Evolutionary conservation across 2,888 invertebrate genomes (phyloP), one percentile per base, ranked within the genome.

Genomic region (Unio delphinus): DNA sequence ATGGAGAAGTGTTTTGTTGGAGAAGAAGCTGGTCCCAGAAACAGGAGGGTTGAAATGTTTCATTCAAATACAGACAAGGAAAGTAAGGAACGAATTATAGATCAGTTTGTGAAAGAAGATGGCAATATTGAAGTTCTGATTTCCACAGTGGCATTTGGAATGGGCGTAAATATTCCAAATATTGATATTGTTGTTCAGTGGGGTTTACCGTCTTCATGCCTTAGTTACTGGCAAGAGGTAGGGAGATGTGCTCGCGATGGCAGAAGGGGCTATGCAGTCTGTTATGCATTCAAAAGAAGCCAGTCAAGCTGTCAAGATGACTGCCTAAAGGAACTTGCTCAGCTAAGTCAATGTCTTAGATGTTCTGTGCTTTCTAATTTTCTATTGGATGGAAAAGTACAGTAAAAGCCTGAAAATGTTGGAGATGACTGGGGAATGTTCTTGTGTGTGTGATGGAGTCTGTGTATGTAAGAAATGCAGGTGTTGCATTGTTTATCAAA

Each of bases 131-230:
- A 65, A 30, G 26, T 74, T 17, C 18, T 76, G 6, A 62, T 76
- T 45, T 66, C 66, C 17, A 79, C 78, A 17, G 61, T 76, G 0
- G 76, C 76, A 6, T 71, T 76, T 68, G 78, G 74, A 4, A 73
- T 79, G 74, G 74, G 78, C 1, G 70, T 79, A 3, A 61, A 79
- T 45, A 72, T 76, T 17, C 55, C 63, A 18, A 67, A 79, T 61
- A 60, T 79, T 45, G 71, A 71, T 26, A 3, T 68, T 17, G 70
- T 79, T 23, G 54, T 76, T 4, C 73, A 75, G 55, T 74, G 74
- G 74, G 76, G 76, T 7, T 23, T 62, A 0, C 72, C 73, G 0
- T 26, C n/a, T 55, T 59, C 66, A 55, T 20, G 62, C 30, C 58
- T 76, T 0, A 20, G 23, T 18, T 73, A 73, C 57, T 76, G 76